Evolutionary conservation across 2,888 invertebrate species (phyloP).

Genomic region (Limenitis camilla): DNA sequence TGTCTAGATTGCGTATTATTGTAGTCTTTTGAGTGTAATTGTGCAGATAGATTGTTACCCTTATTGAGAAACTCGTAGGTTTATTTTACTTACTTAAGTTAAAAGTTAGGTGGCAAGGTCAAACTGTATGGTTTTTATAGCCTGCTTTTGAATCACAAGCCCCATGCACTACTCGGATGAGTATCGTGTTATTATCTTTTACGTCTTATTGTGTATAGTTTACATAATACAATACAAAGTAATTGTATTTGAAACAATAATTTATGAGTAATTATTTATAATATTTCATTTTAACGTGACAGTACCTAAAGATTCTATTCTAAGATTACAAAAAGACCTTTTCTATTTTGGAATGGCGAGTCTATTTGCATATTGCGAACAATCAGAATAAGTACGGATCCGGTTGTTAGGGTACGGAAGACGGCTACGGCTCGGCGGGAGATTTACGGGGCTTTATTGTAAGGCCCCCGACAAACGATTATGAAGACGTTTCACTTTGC

Average conservation of each 20-base stretch:
- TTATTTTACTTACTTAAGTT: no score
- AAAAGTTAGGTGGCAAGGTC: no score
- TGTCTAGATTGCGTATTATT: no score
- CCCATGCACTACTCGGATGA: no score
- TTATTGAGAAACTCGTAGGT: no score
- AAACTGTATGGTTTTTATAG: no score
- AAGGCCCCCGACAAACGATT: conserved; percentile 47
- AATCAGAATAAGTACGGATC: conserved; percentile 33
- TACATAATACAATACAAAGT: no score
- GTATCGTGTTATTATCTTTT: no score
- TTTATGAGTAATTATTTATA: background rate
- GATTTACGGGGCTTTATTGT: conserved; percentile 40
- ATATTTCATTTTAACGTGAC: conserved; percentile 8
- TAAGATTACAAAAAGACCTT: conserved; percentile 16
- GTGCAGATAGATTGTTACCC: no score
- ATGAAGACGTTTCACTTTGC: conserved; percentile 45
- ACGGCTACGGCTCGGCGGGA: conserved; percentile 18
- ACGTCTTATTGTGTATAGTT: no score
- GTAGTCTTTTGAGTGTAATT: no score
- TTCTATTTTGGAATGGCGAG: conserved; percentile 16
- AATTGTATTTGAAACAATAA: background rate
- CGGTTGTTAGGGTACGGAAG: conserved; percentile 31
- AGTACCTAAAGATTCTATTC: conserved; percentile 11
- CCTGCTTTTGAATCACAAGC: no score
- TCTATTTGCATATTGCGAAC: conserved; percentile 32